A percentile compares a stretch with the other conserved stretches of the same genome.
phyloP scores from a whole-genome alignment of 2,113 vertebrate species.

The Odontesthes bonariensis region DNA sequence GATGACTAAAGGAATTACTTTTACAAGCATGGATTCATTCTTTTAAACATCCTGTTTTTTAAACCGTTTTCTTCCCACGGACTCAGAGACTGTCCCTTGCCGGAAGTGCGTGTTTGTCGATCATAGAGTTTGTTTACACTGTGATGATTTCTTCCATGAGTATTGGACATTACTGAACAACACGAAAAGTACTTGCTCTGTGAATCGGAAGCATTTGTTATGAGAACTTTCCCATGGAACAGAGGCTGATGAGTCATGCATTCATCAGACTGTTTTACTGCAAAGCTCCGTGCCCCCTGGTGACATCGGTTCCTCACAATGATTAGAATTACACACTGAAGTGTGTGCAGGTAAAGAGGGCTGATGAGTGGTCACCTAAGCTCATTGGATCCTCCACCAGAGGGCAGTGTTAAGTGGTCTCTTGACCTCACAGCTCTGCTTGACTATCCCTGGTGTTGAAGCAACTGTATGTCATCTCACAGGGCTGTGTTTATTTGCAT shows the following conservation, averaged over 20 bases:
- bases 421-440: constrained; percentile 58
- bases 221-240: constrained; percentile 20
- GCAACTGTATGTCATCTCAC: constrained; percentile 18
- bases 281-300: background rate
- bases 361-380: constrained; percentile 45
- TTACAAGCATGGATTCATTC: background rate
- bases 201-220: constrained; percentile 10
- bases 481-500: constrained; percentile 7
- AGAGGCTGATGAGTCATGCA: constrained; percentile 17
- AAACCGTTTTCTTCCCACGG: constrained; percentile 45
- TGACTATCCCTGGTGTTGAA: constrained; percentile 7
- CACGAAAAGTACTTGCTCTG: background rate
- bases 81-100: background rate
- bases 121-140: constrained; percentile 15
- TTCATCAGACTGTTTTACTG: background rate
- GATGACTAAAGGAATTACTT: background rate
- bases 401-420: constrained; percentile 72
- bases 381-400: constrained; percentile 69
- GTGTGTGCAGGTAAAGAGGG: constrained; percentile 10
- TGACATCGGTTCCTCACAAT: constrained; percentile 6
- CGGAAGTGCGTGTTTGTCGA: constrained; percentile 49
- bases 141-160: constrained; percentile 10
- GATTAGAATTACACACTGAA: constrained; percentile 16
- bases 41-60: constrained; percentile 4
- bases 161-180: background rate